Evolutionary conservation across 2,888 invertebrate genomes (phyloP), one percentile per base, ranked within the genome.

Genomic region (Leptodirus hochenwartii): DNA sequence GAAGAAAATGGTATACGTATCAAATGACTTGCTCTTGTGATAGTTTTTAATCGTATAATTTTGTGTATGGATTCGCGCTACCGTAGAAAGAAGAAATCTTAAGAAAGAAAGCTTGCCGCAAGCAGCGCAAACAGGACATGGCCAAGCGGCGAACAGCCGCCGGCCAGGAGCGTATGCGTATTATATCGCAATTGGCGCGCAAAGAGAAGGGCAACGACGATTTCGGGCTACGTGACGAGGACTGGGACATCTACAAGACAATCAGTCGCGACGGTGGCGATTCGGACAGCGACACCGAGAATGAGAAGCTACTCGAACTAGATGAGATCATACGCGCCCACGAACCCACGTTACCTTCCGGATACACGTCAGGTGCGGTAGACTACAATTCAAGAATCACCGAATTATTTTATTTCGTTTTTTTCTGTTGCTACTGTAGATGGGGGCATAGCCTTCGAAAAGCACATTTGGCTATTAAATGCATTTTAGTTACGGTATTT

Each of bases 241-340:
- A 93, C 51, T 93, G 91, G 91, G 88, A 91, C 56, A 88, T 91
- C 2, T 93, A 93, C 48, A 91, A 91, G 58, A 81, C 73, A 14
- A 84, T 91, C 31, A 77, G 70, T 44, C 60, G 64, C 44, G 70
- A 71, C 47, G 55, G 73, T 32, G 76, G 75, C 2, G 90, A 90
- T 53, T 85, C 85, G 1, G 91, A 91, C 49, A 88, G 88, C 12
- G 91, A 91, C 47, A 76, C 78, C 6, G 91, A 93, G 51, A 84
- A 82, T 41, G 90, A 90, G 47, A 77, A 82, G 41, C 57, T 93
- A 2, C 44, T 85, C 30, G 90, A 90, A 51, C 60, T 82, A 10
- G 91, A 91, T 46, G 80, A 82, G 34, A 72, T 81, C 9, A 58
- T 93, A 23, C 64, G 80, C 22, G 78, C 80, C 43, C 75, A 85